Evolutionary conservation across 2,113 vertebrate species (phyloP).

Genomic region (Cariama cristata): DNA sequence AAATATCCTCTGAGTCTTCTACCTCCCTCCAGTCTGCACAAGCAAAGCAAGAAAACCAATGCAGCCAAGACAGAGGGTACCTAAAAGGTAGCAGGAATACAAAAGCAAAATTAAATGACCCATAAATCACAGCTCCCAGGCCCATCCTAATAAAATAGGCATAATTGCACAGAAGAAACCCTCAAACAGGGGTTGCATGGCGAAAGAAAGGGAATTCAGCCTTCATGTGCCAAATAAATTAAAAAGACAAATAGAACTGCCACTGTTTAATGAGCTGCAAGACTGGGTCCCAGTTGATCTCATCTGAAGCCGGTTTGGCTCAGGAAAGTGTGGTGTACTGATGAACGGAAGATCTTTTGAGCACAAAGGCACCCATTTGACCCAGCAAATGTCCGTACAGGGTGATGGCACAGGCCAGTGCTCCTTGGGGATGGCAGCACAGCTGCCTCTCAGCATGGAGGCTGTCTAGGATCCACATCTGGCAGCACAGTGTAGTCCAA

Average conservation of each 20-base stretch:
- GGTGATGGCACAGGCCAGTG: not conserved
- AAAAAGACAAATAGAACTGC: not conserved
- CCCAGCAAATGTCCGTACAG: not conserved
- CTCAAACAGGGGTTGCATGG: not conserved
- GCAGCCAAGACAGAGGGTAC: not conserved
- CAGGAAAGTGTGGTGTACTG: not conserved
- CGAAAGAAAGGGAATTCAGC: not conserved
- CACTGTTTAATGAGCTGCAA: not conserved
- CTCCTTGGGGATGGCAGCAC: not conserved
- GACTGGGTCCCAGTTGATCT: not conserved
- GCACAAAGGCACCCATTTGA: not conserved
- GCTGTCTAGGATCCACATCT: not conserved
- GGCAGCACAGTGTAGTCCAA: not conserved
- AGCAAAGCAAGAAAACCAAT: not conserved
- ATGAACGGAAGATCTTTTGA: not conserved
- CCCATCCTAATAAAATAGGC: not conserved
- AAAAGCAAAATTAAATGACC: not conserved
- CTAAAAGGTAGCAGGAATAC: not conserved
- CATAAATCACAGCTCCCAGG: not conserved
- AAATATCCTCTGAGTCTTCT: too few relatives aligned
- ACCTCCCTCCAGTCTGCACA: not conserved
- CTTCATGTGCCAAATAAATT: not conserved
- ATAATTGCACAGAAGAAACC: not conserved
- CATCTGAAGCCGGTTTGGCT: not conserved
- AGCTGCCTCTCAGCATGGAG: not conserved